These are phyloP conservation scores for Coregonus ussuriensis DNA, from an alignment of 2,797 vertebrate genomes.

Conservation along the genomic window DNA sequence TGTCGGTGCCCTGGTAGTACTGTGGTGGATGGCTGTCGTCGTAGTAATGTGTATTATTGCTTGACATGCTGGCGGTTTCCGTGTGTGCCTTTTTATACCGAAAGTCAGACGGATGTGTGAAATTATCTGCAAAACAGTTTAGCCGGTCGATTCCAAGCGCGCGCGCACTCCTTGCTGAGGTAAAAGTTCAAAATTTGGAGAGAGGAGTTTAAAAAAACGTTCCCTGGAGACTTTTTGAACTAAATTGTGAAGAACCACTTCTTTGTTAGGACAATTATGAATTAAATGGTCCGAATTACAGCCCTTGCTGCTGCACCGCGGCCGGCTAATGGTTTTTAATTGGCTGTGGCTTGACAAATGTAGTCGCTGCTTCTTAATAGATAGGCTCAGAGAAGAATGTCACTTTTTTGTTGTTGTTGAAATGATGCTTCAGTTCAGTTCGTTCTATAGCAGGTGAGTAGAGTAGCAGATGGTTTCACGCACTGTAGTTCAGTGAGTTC, in stretches of 20 bases:
- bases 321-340: constrained; percentile 55
- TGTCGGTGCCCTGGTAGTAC: constrained; percentile 75
- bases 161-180: constrained; percentile 28
- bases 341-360: constrained; percentile 64
- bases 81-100: constrained; percentile 64
- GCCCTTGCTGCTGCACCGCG: neutral
- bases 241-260: constrained; percentile 57
- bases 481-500: neutral
- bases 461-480: no score
- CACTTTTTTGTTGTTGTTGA: constrained; percentile 12
- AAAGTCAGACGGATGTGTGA: constrained; percentile 54
- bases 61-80: constrained; percentile 74
- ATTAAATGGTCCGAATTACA: constrained; percentile 60
- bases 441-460: no score
- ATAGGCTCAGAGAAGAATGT: constrained; percentile 39
- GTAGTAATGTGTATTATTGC: constrained; percentile 77
- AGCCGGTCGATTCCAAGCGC: constrained; percentile 50
- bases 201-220: constrained; percentile 52
- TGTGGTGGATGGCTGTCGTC: constrained; percentile 76
- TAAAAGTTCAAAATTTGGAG: constrained; percentile 55
- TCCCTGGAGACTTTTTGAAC: constrained; percentile 53
- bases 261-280: constrained; percentile 61
- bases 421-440: no score
- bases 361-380: constrained; percentile 49
- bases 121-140: constrained; percentile 56